Evolutionary conservation across 2,888 invertebrate species (phyloP).

Genomic region (Luffia ferchaultella): DNA sequence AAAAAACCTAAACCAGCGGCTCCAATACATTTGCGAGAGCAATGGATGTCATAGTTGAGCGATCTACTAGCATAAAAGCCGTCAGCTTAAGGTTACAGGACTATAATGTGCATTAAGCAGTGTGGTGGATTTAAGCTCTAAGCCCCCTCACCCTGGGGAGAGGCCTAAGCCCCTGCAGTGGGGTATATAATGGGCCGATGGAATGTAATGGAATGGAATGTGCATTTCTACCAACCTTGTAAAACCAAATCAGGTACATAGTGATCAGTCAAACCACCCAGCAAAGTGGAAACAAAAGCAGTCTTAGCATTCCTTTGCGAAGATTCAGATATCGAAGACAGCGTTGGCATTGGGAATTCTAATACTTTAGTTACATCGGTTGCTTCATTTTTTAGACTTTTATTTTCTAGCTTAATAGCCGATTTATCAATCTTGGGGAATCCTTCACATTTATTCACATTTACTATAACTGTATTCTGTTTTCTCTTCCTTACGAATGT

Average conservation of each 20-base stretch:
- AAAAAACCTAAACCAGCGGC: too few species aligned
- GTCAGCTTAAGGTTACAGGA: too few species aligned
- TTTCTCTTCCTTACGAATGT: conserved; percentile 47
- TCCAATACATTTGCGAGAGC: too few species aligned
- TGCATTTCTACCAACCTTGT: conserved; percentile 71
- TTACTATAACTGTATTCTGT: conserved; percentile 52
- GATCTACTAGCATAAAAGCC: too few species aligned
- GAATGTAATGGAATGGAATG: too few species aligned
- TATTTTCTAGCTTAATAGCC: conserved; percentile 6
- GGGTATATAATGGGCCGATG: too few species aligned
- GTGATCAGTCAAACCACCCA: conserved; percentile 70
- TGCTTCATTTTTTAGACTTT: conserved; percentile 19
- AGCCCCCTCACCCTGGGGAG: too few species aligned
- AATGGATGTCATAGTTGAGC: too few species aligned
- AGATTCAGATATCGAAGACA: conserved; percentile 8
- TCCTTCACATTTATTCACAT: conserved; percentile 19
- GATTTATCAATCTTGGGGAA: not conserved
- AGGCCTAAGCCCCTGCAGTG: too few species aligned
- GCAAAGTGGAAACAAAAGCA: conserved; percentile 68
- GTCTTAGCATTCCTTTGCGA: conserved; percentile 20
- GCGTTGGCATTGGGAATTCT: conserved; percentile 69
- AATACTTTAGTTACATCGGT: conserved; percentile 47
- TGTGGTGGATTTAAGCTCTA: too few species aligned
- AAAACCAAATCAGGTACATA: conserved; percentile 80
- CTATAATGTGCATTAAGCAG: too few species aligned